Conservation (phyloP, 2,888 invertebrate species). For the Nudaria mundana region DNA sequence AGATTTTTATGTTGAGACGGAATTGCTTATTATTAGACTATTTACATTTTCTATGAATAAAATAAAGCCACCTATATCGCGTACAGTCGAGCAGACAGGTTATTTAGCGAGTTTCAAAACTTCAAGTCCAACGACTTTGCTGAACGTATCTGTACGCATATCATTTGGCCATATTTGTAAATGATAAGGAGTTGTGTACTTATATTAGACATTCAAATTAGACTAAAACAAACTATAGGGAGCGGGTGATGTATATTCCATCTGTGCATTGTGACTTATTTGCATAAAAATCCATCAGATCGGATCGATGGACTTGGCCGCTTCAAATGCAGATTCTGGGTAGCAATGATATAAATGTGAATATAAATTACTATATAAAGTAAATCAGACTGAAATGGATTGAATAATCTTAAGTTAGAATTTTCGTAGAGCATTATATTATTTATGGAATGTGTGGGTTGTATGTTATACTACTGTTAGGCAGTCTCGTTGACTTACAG, state of each 20-base stretch:
- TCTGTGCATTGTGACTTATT: conserved; percentile 61
- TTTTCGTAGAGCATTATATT: background rate
- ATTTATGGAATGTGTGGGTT: no score
- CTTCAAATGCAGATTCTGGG: conserved; percentile 69
- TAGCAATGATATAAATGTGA: conserved; percentile 55
- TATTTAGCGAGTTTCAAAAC: conserved; percentile 18
- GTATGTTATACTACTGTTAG: no score
- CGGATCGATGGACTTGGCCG: conserved; percentile 37
- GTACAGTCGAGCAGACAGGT: conserved; percentile 11
- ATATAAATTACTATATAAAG: conserved; percentile 32
- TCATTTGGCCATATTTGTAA: conserved; percentile 48
- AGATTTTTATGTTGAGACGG: conserved; percentile 10
- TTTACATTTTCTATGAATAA: conserved; percentile 2
- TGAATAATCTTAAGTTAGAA: conserved; percentile 38
- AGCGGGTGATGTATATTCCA: conserved; percentile 72
- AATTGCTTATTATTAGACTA: conserved; percentile 2
- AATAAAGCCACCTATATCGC: conserved; percentile 1
- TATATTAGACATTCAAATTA: conserved; percentile 75
- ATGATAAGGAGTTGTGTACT: conserved; percentile 46
- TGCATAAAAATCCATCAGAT: conserved; percentile 68
- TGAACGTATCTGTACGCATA: conserved; percentile 34
- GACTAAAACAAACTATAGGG: conserved; percentile 58
- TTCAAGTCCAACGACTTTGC: conserved; percentile 12
- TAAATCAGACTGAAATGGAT: conserved; percentile 37
- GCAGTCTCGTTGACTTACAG: no score